Base-by-base conservation (phyloP, 2,888 invertebrate genomes). In the Caenorhabditis sinica region DNA sequence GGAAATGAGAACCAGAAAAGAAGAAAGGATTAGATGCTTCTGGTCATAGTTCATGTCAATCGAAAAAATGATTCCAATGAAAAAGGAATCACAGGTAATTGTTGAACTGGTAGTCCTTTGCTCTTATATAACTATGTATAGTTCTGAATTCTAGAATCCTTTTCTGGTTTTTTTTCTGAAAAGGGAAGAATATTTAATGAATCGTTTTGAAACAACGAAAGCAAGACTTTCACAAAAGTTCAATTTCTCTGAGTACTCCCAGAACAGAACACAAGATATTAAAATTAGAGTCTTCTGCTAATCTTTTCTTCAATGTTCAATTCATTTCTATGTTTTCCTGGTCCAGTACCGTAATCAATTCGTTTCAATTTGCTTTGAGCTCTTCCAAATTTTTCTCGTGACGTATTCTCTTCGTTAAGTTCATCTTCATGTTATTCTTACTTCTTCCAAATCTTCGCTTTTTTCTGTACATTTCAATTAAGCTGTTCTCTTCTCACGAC, bases 21-120 rank as follows among this genome's bases (percentile, higher is more conserved):
- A 40, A 63, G 15, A 40, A 63, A 25, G 36, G 68, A 68, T 53
- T 53, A 68, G 33, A 20, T 68, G 51, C n/a, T 68, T 68, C 51
- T 68, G 68, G 68, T 68, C 68, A 68, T 33, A 68, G 68, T 68
- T 68, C 68, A 25, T 68, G 68, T 53, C 68, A 36, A 68, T 68
- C 56, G 25, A 45, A 61, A 25, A 63, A 49, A 40, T 40, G 40
- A 40, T 61, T 61, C 61, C 30, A 23, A 66, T 23, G 15, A 43
- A 63, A 43, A 15, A 30, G 5, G 56, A 56, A 56, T 25, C 25
- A 28, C 2, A 28, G 25, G 15, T 9, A 56, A 56, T 28, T 28
- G 8, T 56, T 43, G 40, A 40, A 63, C 23, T 13, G 4, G 61
- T 56, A 56, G 5, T 56, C 5, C 28, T 56, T 20, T 20, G 30